Percentiles rank a stretch among this genome's conserved stretches.
Evolutionary conservation across 2,888 invertebrate species (phyloP).

Genomic region (Andrena marginata): DNA sequence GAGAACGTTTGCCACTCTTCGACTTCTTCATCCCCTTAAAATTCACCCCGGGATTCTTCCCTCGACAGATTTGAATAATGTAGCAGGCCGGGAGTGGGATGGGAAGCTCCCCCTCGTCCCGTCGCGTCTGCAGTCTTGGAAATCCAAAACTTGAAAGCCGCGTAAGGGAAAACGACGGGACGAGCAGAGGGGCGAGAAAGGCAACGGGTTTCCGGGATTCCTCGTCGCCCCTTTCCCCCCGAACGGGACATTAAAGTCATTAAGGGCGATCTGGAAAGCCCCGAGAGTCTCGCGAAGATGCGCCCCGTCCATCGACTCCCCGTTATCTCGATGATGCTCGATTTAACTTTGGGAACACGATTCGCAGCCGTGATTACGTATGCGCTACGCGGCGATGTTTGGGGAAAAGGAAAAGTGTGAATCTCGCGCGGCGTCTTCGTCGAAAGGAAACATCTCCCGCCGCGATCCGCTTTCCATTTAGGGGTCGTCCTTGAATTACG

Average conservation of each 20-base stretch:
- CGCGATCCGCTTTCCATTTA: neutral
- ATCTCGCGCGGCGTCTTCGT: conserved; percentile 13
- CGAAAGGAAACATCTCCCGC: neutral
- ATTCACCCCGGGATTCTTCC: conserved; percentile 71
- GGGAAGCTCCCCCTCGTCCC: conserved; percentile 14
- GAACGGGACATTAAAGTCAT: conserved; percentile 54
- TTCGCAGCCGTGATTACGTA: conserved; percentile 46
- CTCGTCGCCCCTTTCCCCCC: neutral
- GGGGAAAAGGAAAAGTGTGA: neutral
- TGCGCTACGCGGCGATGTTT: conserved; percentile 29
- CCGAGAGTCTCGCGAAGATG: conserved; percentile 38
- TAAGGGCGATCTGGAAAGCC: conserved; percentile 55
- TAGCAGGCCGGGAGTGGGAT: conserved; percentile 58
- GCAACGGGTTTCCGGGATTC: conserved; percentile 54
- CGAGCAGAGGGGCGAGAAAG: neutral
- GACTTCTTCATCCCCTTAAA: conserved; percentile 71
- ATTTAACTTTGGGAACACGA: conserved; percentile 58
- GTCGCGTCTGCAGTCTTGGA: conserved; percentile 35
- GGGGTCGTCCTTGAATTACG: too few relatives aligned
- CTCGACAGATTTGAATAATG: conserved; percentile 73
- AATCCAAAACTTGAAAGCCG: conserved; percentile 64
- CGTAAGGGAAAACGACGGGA: conserved; percentile 22
- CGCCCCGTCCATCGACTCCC: conserved; percentile 52
- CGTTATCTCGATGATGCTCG: conserved; percentile 61
- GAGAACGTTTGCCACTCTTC: conserved; percentile 51